Evolutionary conservation across 1,140 invertebrate species (phyloP).

Genomic region (Trichogramma pretiosum): DNA sequence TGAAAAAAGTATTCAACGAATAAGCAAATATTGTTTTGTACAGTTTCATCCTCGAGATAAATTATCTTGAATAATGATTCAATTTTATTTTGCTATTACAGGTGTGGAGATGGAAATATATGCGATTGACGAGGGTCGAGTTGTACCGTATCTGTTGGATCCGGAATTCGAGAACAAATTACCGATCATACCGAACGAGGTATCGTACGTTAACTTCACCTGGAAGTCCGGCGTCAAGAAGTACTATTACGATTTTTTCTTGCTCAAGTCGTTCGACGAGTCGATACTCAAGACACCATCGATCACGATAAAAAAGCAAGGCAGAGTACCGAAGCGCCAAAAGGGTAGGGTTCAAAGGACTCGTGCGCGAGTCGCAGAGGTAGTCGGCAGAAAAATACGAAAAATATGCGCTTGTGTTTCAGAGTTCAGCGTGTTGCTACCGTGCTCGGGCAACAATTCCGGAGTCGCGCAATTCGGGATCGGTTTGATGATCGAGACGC

Average conservation of each 20-base stretch:
- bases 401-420: slow-evolving; percentile 31
- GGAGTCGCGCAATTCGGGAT: slow-evolving; percentile 84
- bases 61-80: too few species aligned
- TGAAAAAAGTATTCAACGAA: too few species aligned
- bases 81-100: slow-evolving; percentile 34
- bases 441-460: slow-evolving; percentile 80
- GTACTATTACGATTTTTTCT: slow-evolving; percentile 82
- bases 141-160: slow-evolving; percentile 75
- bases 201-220: slow-evolving; percentile 83
- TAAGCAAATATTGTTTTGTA: too few species aligned
- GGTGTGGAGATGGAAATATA: slow-evolving; percentile 81
- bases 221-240: slow-evolving; percentile 80
- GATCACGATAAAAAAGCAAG: slow-evolving; percentile 77
- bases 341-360: slow-evolving; percentile 54
- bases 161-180: slow-evolving; percentile 82
- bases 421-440: slow-evolving; percentile 88
- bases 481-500: slow-evolving; percentile 73
- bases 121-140: slow-evolving; percentile 75
- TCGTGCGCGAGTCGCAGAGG: background rate
- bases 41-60: too few species aligned
- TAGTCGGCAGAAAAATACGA: background rate
- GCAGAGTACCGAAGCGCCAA: slow-evolving; percentile 71
- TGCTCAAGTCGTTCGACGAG: slow-evolving; percentile 72
- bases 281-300: slow-evolving; percentile 73
- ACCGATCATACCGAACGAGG: slow-evolving; percentile 82